Conservation (phyloP, 2,888 invertebrate genomes). For the Drosophila testacea region DNA sequence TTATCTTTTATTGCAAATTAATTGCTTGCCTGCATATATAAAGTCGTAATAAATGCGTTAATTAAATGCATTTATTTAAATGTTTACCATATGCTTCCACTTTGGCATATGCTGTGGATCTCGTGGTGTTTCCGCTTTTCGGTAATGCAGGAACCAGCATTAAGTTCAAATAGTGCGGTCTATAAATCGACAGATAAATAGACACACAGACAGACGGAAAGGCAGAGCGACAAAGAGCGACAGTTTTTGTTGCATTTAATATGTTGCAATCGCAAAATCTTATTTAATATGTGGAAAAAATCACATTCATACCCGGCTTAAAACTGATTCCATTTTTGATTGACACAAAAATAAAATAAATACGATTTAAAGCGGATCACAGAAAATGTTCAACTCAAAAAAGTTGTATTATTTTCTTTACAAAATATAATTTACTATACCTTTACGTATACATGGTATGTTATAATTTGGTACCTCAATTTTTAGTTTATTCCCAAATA, state of each 20-base stretch:
- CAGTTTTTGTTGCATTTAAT: neutral
- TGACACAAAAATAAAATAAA: neutral
- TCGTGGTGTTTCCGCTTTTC: slow-evolving; percentile 59
- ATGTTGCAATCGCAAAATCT: neutral
- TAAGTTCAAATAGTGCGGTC: slow-evolving; percentile 63
- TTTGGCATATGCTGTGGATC: slow-evolving; percentile 51
- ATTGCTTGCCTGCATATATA: slow-evolving; percentile 49
- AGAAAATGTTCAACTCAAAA: neutral
- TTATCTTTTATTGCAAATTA: slow-evolving; percentile 77
- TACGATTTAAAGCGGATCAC: neutral
- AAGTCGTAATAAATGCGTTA: slow-evolving; percentile 30
- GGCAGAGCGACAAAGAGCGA: neutral
- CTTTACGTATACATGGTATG: too few species aligned
- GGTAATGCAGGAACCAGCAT: slow-evolving; percentile 61
- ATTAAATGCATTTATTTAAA: slow-evolving; percentile 62
- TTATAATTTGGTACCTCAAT: too few species aligned
- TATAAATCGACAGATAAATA: slow-evolving; percentile 34
- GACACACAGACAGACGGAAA: neutral
- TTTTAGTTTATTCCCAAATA: too few species aligned
- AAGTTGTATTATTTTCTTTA: neutral
- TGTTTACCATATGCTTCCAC: slow-evolving; percentile 42
- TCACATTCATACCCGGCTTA: neutral
- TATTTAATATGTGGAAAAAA: neutral
- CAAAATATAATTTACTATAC: too few species aligned
- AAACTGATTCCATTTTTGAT: neutral